phyloP scores from a whole-genome alignment of 2,113 vertebrate species.

The Rissa tridactyla region DNA sequence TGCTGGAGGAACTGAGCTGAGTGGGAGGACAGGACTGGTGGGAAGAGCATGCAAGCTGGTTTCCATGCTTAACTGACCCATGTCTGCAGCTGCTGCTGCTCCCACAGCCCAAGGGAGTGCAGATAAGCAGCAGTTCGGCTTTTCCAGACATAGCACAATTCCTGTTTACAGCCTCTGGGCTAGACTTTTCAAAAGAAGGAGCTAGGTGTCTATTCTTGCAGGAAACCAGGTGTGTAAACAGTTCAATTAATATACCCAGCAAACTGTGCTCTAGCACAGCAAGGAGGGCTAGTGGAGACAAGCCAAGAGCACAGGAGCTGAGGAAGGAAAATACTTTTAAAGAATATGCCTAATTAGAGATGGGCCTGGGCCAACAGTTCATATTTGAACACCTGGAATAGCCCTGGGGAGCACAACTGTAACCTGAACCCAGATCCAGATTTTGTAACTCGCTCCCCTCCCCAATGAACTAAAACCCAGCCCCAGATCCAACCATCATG shows the following conservation, averaged over 20 bases:
- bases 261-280: conserved; percentile 6
- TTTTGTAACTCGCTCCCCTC: conserved; percentile 4
- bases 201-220: conserved; percentile 61
- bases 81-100: conserved; percentile 41
- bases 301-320: conserved; percentile 38
- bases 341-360: conserved; percentile 51
- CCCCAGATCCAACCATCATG: not conserved
- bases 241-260: conserved; percentile 50
- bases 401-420: conserved; percentile 12
- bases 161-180: conserved; percentile 62
- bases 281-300: conserved; percentile 47
- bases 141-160: conserved; percentile 61
- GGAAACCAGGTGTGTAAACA: conserved; percentile 68
- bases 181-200: conserved; percentile 61
- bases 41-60: not conserved
- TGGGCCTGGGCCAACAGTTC: conserved; percentile 27
- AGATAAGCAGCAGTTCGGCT: conserved; percentile 55
- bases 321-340: conserved; percentile 58
- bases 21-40: not conserved
- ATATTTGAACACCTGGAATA: conserved; percentile 59
- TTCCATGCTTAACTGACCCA: conserved; percentile 38
- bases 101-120: not conserved
- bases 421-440: conserved; percentile 37
- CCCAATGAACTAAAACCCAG: not conserved
- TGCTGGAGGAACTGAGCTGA: not conserved